Base-by-base conservation (phyloP, 2,888 invertebrate species). In the Apotomis turbidana region DNA sequence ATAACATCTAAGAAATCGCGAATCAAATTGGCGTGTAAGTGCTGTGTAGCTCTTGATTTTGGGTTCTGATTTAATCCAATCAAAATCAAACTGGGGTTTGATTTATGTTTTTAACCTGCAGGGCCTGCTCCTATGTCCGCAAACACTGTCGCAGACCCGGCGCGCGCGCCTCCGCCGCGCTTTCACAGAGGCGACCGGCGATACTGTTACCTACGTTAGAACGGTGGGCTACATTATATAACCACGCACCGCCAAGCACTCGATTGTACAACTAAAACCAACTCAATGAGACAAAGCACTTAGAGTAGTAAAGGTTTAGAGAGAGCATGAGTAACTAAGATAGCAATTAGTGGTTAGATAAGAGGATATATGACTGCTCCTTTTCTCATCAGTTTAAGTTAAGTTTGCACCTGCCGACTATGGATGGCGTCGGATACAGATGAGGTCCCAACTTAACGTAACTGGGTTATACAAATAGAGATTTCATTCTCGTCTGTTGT, bases 71-170 rank as follows among this genome's bases (percentile, higher is more conserved):
- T 13, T 78, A 76, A 81, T 78, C 68, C 82, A 87, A 87, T 87
- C 87, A 86, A 88, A 41, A 87, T 88, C 87, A 88, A 88, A 84
- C 80, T 73, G 74, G 70, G 69, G 58, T 89, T 89, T 87, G 88
- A 85, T 88, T 87, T 85, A 77, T 88, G 79, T 90, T 92, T 91
- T 89, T 88, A 85, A 88, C 87, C 91, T 87, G 85, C 96, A 97
- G 96, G 97, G 97, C 89, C 96, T 97, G 94, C 96, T 97, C 92
- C 97, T 97, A 94, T 97, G 97, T 94, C 97, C 97, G 87, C 96
- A 97, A 94, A 97, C 97, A 90, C 95, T 97, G 95, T 96, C 97
- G 94, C 97, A 97, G 95, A 96, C 96, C 87, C 96, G 97, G 87
- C 95, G 97, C 85, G 95, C 96, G 89, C 95, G 96, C 87, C 95